Conservation (phyloP, 2,797 vertebrate genomes). For the Cirrhinus molitorella region DNA sequence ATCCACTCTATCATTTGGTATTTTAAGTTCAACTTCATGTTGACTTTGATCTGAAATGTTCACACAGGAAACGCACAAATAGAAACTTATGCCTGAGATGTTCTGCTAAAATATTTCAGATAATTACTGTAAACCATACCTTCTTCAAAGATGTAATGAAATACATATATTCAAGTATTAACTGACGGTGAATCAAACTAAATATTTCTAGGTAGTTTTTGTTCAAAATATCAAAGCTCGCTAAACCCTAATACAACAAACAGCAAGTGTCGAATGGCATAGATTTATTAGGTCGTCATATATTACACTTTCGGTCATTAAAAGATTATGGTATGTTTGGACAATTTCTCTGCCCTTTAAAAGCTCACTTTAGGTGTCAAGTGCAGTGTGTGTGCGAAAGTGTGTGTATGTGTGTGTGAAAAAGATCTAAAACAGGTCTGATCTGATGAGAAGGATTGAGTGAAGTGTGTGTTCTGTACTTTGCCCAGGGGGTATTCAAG, state of each 20-base stretch:
- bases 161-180: background rate
- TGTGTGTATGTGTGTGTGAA: constrained; percentile 64
- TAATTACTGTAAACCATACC: constrained; percentile 36
- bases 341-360: constrained; percentile 52
- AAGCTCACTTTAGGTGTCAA: constrained; percentile 53
- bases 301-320: constrained; percentile 51
- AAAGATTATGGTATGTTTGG: constrained; percentile 57
- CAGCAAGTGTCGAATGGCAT: constrained; percentile 2
- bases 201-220: background rate
- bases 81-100: constrained; percentile 1
- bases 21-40: constrained; percentile 35
- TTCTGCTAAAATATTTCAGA: constrained; percentile 5
- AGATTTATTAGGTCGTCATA: constrained; percentile 34
- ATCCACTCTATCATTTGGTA: constrained; percentile 3
- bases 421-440: constrained; percentile 67
- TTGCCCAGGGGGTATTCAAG: constrained; percentile 79
- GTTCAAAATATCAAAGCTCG: constrained; percentile 5
- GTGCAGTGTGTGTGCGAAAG: constrained; percentile 40
- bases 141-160: constrained; percentile 6
- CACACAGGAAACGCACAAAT: constrained; percentile 38
- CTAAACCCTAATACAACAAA: constrained; percentile 23
- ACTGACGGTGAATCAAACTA: constrained; percentile 5
- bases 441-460: constrained; percentile 56
- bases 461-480: constrained; percentile 71
- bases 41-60: constrained; percentile 46